Base-by-base conservation (phyloP, 2,113 vertebrate species). In the Corydoras maculifer region DNA sequence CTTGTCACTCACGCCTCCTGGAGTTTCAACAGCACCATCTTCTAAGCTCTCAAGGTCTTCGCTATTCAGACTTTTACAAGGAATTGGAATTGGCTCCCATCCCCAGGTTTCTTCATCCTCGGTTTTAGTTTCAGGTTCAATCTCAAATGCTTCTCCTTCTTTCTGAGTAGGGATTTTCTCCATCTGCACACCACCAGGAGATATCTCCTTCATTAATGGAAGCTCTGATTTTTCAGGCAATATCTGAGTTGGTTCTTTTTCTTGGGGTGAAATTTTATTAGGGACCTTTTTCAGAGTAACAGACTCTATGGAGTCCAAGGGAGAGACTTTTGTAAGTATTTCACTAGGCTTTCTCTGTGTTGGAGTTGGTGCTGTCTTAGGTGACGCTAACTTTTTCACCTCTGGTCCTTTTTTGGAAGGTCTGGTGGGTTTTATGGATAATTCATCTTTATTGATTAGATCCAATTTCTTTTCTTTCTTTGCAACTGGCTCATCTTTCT, bases 231-330 rank as follows among this genome's bases (percentile, higher is more conserved):
- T 77, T 2, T 10, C 65, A 3, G 62, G 70, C 30, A 13, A 50
- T 30, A 74, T 75, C 10, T 71, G 13, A 32, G 29, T 13, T 48
- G 72, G 58, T 30, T 78, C 74, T 69, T 86, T 78, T 4, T 82
- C 80, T 65, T 62, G 63, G 62, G 75, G 67, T 3, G 80, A 77
- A 1, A 49, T 68, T 80, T 75, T 86, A 50, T 74, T 87, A 5
- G 79, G 70, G 74, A 85, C 62, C 65, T 82, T 88, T 86, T 81
- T 95, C 84, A 93, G 89, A 81, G 84, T 79, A 53, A 90, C 84
- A 72, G 88, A 87, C 84, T 84, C 83, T 68, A 63, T 14, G 0
- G 50, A 78, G 31, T 74, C 78, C 82, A 84, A 85, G 11, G 75
- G 74, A 29, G 83, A 74, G 53, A 55, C 9, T 49, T 85, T 79